Conservation (phyloP, 2,888 invertebrate genomes). For the Thereva nobilitata region DNA sequence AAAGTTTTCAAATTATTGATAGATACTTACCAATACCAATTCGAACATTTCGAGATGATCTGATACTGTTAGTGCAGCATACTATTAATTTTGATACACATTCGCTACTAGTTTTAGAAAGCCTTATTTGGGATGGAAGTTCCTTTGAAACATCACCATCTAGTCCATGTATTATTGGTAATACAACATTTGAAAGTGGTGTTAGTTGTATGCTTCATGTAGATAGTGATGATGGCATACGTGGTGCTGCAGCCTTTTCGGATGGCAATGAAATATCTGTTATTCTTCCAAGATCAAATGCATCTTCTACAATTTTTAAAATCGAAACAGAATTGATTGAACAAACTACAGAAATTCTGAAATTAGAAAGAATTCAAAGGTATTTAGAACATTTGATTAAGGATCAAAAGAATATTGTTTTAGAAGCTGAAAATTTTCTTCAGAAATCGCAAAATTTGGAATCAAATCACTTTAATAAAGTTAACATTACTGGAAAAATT, state of each 20-base stretch:
- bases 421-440: constrained; percentile 44
- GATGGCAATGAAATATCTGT: constrained; percentile 47
- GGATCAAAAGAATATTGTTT: constrained; percentile 49
- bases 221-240: constrained; percentile 50
- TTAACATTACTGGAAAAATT: constrained; percentile 47
- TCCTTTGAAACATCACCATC: constrained; percentile 53
- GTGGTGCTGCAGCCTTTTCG: constrained; percentile 50
- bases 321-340: constrained; percentile 51
- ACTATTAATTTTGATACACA: constrained; percentile 54
- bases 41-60: constrained; percentile 56
- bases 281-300: constrained; percentile 52
- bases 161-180: constrained; percentile 51
- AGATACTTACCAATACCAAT: constrained; percentile 53
- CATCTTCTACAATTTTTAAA: constrained; percentile 52
- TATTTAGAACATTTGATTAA: constrained; percentile 49
- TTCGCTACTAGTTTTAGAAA: constrained; percentile 51
- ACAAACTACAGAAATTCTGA: constrained; percentile 50
- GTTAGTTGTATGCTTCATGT: constrained; percentile 54
- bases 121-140: constrained; percentile 57
- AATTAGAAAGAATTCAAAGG: constrained; percentile 50
- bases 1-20: constrained; percentile 54
- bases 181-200: constrained; percentile 47
- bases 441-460: background rate
- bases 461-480: constrained; percentile 39
- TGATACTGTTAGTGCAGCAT: constrained; percentile 57